Base-by-base conservation (phyloP, 2,888 invertebrate species). In the Watsonalla cultraria region DNA sequence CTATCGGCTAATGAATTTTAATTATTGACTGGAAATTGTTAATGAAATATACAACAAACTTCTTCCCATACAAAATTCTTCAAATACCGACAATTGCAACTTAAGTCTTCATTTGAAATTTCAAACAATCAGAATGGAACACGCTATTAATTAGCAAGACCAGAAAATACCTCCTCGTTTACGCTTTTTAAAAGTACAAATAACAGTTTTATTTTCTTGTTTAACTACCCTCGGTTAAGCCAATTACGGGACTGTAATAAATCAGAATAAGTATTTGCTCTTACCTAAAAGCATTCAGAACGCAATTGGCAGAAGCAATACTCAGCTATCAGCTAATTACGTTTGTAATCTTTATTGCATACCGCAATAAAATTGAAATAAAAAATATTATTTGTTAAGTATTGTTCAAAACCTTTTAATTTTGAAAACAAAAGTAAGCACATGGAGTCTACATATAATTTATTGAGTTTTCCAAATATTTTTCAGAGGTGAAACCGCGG, bases 1-100 rank as follows among this genome's bases (percentile, higher is more conserved):
- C 69, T 69, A 71, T 68, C 56, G 51, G 53, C 70, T 72, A 72
- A 74, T 76, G 73, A 72, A 79, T 79, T 76, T 78, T 74, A 74
- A 79, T 76, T 72, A 63, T 72, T 65, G 64, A 58, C 64, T 64
- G 60, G 65, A 64, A 72, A 67, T 54, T 51, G 53, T 51, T 54
- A 61, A 62, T 60, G 68, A 70, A 72, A 71, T 73, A 67, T 57
- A 63, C 66, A 73, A 66, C 57, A 61, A 54, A 57, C 66, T 65
- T 68, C 74, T 76, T 64, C 53, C 54, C 48, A 51, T 39, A 48
- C 58, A 64, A 68, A 74, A 76, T 78, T 74, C 77, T 62, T 68
- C 54, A 59, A 45, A 68, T 70, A 70, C 74, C 70, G 65, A 64
- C 68, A 63, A 24, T 70, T 64, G 59, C 37, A 49, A 6, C 4